These are phyloP conservation scores for Sebastes kiyomatsui DNA, from an alignment of 2,797 vertebrate species.

Conservation along the genomic window DNA sequence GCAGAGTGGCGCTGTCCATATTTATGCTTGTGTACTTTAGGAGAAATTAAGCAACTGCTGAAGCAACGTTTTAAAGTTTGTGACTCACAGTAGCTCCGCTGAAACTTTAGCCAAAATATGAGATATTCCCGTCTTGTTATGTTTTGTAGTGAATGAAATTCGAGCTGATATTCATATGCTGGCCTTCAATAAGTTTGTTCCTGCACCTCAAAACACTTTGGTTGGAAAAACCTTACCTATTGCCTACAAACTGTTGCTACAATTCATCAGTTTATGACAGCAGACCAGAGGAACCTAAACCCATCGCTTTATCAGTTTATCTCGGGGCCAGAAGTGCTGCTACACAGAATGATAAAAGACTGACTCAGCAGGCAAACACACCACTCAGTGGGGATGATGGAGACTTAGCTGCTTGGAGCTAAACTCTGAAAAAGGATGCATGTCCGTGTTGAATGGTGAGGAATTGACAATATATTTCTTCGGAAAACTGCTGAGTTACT, in stretches of 20 bases:
- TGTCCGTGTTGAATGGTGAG: neutral
- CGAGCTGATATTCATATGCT: neutral
- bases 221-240: neutral
- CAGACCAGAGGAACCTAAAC: constrained; percentile 3
- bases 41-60: neutral
- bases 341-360: constrained; percentile 15
- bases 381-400: constrained; percentile 1
- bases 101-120: neutral
- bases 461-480: neutral
- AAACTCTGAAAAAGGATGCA: neutral
- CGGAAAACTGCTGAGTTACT: neutral
- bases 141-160: neutral
- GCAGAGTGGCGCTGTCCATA: no score
- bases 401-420: neutral
- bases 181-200: neutral
- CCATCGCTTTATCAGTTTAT: constrained; percentile 21
- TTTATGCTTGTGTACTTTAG: neutral
- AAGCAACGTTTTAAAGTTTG: neutral
- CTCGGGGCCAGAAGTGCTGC: neutral
- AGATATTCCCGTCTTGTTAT: neutral
- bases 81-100: no score
- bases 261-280: constrained; percentile 24
- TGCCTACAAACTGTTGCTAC: neutral
- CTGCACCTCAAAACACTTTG: neutral
- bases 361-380: constrained; percentile 26